These are phyloP conservation scores for Polia nebulosa DNA, from an alignment of 2,888 invertebrate genomes.

Conservation along the genomic window DNA sequence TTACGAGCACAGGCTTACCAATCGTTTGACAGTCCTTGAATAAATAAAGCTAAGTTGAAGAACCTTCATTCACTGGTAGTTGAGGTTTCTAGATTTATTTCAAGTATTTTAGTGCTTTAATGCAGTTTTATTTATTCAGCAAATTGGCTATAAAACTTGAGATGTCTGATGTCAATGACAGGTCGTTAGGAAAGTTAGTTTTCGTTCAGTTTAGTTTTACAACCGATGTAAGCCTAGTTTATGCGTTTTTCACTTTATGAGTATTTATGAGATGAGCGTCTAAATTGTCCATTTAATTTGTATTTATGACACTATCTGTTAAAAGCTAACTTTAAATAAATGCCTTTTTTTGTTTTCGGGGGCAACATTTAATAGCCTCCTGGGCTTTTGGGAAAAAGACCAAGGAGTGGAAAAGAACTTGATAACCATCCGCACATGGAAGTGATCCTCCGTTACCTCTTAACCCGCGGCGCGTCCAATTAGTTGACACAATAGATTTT, in stretches of 20 bases:
- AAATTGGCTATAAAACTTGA: constrained; percentile 28
- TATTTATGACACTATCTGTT: constrained; percentile 2
- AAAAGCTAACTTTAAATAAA: not conserved
- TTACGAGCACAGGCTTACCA: constrained; percentile 20
- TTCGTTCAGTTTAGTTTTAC: constrained; percentile 10
- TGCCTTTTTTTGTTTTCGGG: no score
- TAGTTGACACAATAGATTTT: no score
- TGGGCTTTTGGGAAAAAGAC: no score
- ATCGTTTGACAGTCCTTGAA: constrained; percentile 32
- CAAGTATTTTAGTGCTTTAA: constrained; percentile 22
- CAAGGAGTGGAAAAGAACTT: no score
- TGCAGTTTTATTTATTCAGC: constrained; percentile 46
- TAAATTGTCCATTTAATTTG: constrained; percentile 13
- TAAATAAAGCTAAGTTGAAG: constrained; percentile 35
- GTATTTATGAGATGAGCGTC: not conserved
- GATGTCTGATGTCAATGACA: constrained; percentile 30
- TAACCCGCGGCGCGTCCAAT: no score
- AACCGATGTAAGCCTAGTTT: constrained; percentile 10
- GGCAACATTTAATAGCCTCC: no score
- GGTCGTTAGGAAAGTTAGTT: not conserved
- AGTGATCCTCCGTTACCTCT: no score
- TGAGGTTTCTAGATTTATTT: constrained; percentile 29
- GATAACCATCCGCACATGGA: no score
- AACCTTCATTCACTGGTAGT: constrained; percentile 14
- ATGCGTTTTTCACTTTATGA: constrained; percentile 13